Percentiles rank a stretch among this genome's conserved stretches.
phyloP scores from a whole-genome alignment of 2,797 vertebrate genomes.

The Loriculus beryllinus region DNA sequence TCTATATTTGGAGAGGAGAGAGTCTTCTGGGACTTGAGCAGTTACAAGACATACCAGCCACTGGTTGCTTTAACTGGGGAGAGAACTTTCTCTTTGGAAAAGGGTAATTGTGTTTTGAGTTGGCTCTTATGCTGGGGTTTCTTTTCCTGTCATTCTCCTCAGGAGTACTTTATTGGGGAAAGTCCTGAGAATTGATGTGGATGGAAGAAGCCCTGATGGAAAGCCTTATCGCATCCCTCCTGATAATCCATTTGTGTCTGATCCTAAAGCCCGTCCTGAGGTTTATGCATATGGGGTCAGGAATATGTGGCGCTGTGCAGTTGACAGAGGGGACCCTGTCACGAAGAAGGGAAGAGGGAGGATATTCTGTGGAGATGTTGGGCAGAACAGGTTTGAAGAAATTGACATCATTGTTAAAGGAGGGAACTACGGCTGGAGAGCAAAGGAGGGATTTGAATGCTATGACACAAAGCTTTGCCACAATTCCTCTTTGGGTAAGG shows the following conservation, averaged over 20 bases:
- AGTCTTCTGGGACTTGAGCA: neutral
- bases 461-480: constrained; percentile 82
- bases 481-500: constrained; percentile 82
- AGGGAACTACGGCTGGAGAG: constrained; percentile 88
- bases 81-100: neutral
- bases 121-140: neutral
- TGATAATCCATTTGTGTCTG: constrained; percentile 82
- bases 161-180: constrained; percentile 86
- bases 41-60: neutral
- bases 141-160: neutral
- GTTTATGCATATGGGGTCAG: constrained; percentile 84
- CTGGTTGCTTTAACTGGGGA: neutral
- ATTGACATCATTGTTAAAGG: constrained; percentile 83
- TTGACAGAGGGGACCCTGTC: constrained; percentile 81
- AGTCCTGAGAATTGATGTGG: constrained; percentile 83
- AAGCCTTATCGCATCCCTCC: constrained; percentile 76
- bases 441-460: constrained; percentile 87
- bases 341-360: constrained; percentile 77
- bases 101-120: neutral
- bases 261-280: constrained; percentile 73
- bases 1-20: neutral
- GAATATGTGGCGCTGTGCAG: constrained; percentile 87
- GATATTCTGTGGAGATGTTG: constrained; percentile 87
- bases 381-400: constrained; percentile 88
- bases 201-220: constrained; percentile 53